A percentile compares a stretch with the other conserved stretches of the same genome.
phyloP scores from a whole-genome alignment of 2,113 vertebrate genomes.

The Chascanopsetta lugubris region DNA sequence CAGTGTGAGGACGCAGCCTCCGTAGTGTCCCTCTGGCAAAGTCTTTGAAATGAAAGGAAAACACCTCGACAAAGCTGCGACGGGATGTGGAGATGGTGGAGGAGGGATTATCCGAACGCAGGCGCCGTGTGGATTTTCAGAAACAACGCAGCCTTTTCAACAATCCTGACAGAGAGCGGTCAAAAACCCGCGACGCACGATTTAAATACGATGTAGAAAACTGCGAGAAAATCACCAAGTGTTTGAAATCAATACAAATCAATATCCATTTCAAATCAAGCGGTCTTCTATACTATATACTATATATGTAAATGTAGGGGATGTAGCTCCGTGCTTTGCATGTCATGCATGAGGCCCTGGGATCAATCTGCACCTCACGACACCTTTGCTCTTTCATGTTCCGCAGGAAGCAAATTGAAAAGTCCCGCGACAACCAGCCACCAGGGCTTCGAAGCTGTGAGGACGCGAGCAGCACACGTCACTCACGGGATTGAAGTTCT shows the following conservation, averaged over 20 bases:
- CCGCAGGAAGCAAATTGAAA: background rate
- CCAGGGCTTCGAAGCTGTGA: background rate
- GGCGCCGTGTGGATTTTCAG: constrained; percentile 13
- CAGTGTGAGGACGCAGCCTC: constrained; percentile 17
- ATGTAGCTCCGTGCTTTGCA: constrained; percentile 82
- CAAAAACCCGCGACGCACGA: background rate
- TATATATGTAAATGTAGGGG: constrained; percentile 34
- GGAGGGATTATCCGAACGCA: constrained; percentile 35
- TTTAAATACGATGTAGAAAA: background rate
- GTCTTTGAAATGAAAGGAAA: constrained; percentile 22
- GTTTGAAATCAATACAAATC: background rate
- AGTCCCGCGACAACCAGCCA: background rate
- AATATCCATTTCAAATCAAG: too few relatives aligned
- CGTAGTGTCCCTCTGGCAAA: constrained; percentile 30
- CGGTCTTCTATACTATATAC: too few relatives aligned
- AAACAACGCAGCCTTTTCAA: constrained; percentile 5
- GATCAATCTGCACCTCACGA: constrained; percentile 76
- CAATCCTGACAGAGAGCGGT: background rate
- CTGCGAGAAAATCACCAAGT: background rate
- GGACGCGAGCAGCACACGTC: background rate
- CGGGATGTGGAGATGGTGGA: background rate
- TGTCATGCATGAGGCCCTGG: constrained; percentile 79
- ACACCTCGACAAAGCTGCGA: constrained; percentile 33
- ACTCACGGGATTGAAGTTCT: too few relatives aligned
- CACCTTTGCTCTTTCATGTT: background rate